These are phyloP conservation scores for Takifugu ocellatus DNA, from an alignment of 2,797 vertebrate species.

Conservation along the genomic window DNA sequence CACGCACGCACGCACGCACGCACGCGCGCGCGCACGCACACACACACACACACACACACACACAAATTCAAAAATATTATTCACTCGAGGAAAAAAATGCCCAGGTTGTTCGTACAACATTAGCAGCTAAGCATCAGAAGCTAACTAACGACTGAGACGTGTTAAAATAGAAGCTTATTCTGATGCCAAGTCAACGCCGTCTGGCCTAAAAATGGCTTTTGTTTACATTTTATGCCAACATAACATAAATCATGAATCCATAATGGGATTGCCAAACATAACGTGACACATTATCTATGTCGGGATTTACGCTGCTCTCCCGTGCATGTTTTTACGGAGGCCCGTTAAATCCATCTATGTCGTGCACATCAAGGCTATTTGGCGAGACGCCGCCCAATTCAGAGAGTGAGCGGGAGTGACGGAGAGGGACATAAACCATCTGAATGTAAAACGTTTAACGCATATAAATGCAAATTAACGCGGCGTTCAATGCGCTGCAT, in stretches of 20 bases:
- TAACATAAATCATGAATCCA: conserved; percentile 46
- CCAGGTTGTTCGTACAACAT: conserved; percentile 41
- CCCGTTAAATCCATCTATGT: background rate
- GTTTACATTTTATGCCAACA: conserved; percentile 37
- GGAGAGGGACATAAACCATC: too few relatives aligned
- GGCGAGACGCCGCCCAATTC: background rate
- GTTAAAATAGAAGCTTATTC: conserved; percentile 33
- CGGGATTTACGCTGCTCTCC: background rate
- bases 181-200: conserved; percentile 17
- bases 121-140: conserved; percentile 22
- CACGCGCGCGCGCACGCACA: background rate
- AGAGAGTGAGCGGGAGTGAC: conserved; percentile 2
- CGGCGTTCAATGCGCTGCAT: too few relatives aligned
- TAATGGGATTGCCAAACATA: conserved; percentile 34
- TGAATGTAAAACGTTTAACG: too few relatives aligned
- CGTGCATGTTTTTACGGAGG: background rate
- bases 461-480: conserved; percentile 1
- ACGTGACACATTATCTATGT: background rate
- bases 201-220: conserved; percentile 45
- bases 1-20: conserved; percentile 5
- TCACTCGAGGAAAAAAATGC: conserved; percentile 35
- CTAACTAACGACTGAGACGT: conserved; percentile 21
- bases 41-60: conserved; percentile 13
- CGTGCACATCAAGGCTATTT: conserved; percentile 6
- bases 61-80: conserved; percentile 32